A percentile compares a stretch with the other conserved stretches of the same genome.
Evolutionary conservation across 2,113 vertebrate species (phyloP).

Genomic region (Sinocyclocheilus grahami): DNA sequence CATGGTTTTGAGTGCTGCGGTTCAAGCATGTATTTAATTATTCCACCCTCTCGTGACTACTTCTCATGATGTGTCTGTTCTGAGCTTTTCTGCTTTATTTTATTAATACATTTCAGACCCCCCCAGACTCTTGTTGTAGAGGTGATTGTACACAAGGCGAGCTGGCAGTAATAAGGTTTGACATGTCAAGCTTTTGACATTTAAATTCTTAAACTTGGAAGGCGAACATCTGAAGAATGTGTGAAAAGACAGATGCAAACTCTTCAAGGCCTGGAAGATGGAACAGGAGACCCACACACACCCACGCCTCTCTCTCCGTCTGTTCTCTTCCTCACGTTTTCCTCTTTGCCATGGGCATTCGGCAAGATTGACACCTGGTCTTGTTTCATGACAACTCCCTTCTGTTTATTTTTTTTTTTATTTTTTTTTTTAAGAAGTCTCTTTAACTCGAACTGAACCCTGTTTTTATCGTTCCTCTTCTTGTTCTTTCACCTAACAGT

Average conservation of each 20-base stretch:
- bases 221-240: constrained; percentile 58
- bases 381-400: constrained; percentile 50
- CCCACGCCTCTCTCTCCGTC: background rate
- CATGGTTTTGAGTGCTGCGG: constrained; percentile 11
- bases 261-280: constrained; percentile 7
- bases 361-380: constrained; percentile 55
- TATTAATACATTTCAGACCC: constrained; percentile 63
- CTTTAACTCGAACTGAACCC: constrained; percentile 37
- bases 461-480: background rate
- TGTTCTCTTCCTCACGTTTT: background rate
- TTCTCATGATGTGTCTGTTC: constrained; percentile 53
- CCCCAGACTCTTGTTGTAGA: constrained; percentile 26
- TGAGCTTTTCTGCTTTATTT: constrained; percentile 60
- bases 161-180: constrained; percentile 54
- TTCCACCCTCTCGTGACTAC: constrained; percentile 53
- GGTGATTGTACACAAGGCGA: constrained; percentile 48
- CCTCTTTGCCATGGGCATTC: constrained; percentile 59
- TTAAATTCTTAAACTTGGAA: constrained; percentile 58
- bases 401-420: background rate
- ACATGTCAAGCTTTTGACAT: constrained; percentile 65
- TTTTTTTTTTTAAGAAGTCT: background rate
- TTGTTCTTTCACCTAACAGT: background rate
- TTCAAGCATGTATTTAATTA: constrained; percentile 38
- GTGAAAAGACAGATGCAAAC: constrained; percentile 44
- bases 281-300: background rate